Evolutionary conservation across 2,797 vertebrate species (phyloP).

Genomic region (Pristis pectinata): DNA sequence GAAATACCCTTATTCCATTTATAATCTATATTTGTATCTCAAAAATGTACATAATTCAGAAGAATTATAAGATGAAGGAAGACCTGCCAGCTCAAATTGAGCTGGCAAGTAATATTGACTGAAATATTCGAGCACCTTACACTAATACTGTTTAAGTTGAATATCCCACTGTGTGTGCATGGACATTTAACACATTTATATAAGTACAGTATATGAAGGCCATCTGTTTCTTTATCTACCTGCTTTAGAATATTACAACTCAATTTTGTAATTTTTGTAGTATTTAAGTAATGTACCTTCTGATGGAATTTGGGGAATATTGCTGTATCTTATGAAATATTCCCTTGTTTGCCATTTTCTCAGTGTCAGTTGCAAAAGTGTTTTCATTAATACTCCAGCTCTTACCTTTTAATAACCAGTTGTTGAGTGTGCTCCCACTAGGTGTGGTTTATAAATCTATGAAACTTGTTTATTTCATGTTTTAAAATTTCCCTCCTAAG

Average conservation of each 20-base stretch:
- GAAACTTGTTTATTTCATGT: background rate
- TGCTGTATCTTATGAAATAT: background rate
- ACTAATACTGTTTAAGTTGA: background rate
- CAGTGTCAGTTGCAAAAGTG: background rate
- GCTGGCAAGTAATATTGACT: background rate
- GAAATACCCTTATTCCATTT: background rate
- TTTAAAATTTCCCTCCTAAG: background rate
- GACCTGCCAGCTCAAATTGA: background rate
- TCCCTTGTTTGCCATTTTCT: background rate
- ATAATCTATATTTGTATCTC: background rate
- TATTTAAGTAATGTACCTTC: background rate
- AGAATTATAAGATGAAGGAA: background rate
- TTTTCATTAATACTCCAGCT: background rate
- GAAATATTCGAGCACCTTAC: background rate
- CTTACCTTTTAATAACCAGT: background rate
- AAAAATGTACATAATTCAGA: background rate
- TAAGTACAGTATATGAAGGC: background rate
- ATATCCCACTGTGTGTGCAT: background rate
- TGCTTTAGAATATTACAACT: background rate
- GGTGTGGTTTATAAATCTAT: background rate
- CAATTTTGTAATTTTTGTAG: background rate
- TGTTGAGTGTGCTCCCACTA: background rate
- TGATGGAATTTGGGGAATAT: background rate
- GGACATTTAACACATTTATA: background rate
- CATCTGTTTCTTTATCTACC: background rate